Evolutionary conservation across 2,797 vertebrate genomes (phyloP).

Genomic region (Pangasius larnaudii): DNA sequence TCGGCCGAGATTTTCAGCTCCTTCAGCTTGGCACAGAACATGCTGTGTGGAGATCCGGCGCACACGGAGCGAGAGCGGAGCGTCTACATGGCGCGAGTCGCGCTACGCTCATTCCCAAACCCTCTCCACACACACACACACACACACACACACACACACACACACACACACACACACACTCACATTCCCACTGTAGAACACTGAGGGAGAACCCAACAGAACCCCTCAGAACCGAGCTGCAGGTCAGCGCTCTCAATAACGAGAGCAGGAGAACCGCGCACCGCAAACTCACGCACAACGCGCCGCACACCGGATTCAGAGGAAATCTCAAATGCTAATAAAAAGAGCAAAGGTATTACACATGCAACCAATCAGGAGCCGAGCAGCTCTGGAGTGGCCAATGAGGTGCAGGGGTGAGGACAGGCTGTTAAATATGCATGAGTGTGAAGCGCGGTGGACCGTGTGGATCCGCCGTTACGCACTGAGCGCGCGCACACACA

Average conservation of each 20-base stretch:
- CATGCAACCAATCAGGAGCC: slow-evolving; percentile 19
- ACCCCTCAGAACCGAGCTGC: not conserved
- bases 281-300: slow-evolving; percentile 43
- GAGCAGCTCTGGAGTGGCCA: not conserved
- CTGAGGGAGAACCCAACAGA: not conserved
- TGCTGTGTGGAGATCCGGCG: slow-evolving; percentile 63
- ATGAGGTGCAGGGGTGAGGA: not conserved
- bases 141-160: not conserved
- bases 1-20: slow-evolving; percentile 94
- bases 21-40: slow-evolving; percentile 97
- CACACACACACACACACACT: not conserved
- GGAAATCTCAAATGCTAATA: slow-evolving; percentile 69
- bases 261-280: not conserved
- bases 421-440: slow-evolving; percentile 57
- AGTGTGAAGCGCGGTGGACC: not conserved
- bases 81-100: slow-evolving; percentile 52
- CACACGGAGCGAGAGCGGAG: not conserved
- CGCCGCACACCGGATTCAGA: slow-evolving; percentile 69
- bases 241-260: not conserved
- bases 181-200: not conserved
- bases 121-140: slow-evolving; percentile 47
- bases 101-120: slow-evolving; percentile 62
- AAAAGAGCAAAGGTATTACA: slow-evolving; percentile 58
- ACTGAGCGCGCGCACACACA: not conserved
- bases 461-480: slow-evolving; percentile 7